phyloP scores from a whole-genome alignment of 2,113 vertebrate genomes.

The Pao palembangensis region DNA sequence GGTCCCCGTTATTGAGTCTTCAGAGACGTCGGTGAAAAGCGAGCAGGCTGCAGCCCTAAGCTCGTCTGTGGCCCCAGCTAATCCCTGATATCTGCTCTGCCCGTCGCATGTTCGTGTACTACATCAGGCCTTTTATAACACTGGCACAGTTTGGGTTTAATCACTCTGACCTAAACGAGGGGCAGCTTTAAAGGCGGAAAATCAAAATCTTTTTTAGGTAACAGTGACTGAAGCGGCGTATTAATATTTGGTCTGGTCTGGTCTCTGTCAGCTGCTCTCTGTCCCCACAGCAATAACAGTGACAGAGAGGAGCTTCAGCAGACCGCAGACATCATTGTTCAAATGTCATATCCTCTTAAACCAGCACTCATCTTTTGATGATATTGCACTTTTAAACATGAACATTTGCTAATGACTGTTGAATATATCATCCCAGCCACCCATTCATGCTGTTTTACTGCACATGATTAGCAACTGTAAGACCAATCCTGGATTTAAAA shows the following conservation, averaged over 20 bases:
- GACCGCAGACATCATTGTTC: slow-evolving; percentile 36
- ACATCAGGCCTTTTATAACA: slow-evolving; percentile 12
- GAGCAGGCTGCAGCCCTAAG: slow-evolving; percentile 39
- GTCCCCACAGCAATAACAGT: background rate
- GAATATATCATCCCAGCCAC: slow-evolving; percentile 37
- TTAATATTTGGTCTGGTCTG: background rate
- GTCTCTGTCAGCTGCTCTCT: background rate
- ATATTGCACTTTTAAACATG: slow-evolving; percentile 32
- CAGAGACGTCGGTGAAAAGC: slow-evolving; percentile 49
- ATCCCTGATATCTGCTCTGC: slow-evolving; percentile 35
- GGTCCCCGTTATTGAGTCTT: slow-evolving; percentile 50
- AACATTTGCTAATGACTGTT: slow-evolving; percentile 38
- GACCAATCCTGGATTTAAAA: no score
- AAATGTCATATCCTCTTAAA: slow-evolving; percentile 42
- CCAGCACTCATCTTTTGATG: slow-evolving; percentile 31
- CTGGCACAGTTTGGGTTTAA: slow-evolving; percentile 12
- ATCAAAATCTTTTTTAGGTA: background rate
- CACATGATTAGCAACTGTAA: no score
- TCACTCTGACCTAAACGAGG: background rate
- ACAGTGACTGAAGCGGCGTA: background rate
- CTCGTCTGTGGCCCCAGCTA: slow-evolving; percentile 18
- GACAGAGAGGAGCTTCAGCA: slow-evolving; percentile 23
- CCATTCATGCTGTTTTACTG: slow-evolving; percentile 13
- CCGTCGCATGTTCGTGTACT: slow-evolving; percentile 13
- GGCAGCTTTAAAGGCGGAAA: background rate